Conservation (phyloP, 2,113 vertebrate species). For the Brachyistius frenatus region DNA sequence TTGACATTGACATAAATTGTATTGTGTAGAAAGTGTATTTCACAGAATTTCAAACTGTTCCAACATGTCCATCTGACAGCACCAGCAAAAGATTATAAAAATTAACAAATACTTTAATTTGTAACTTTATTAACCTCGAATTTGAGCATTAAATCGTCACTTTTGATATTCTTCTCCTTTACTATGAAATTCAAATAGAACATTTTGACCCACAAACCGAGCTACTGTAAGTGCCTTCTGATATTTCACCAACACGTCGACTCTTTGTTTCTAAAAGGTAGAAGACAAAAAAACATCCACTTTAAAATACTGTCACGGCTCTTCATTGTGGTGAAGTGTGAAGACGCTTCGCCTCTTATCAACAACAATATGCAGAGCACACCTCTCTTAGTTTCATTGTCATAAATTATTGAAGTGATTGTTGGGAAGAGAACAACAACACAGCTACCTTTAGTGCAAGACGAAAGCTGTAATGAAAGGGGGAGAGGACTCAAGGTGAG, state of each 20-base stretch:
- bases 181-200: conserved; percentile 9
- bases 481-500: conserved; percentile 82
- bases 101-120: background rate
- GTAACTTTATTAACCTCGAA: conserved; percentile 22
- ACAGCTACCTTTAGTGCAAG: conserved; percentile 66
- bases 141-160: conserved; percentile 13
- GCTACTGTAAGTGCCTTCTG: background rate
- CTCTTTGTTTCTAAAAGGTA: conserved; percentile 21
- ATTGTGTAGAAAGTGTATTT: background rate
- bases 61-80: background rate
- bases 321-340: conserved; percentile 33
- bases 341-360: conserved; percentile 59
- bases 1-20: background rate
- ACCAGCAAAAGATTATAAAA: background rate
- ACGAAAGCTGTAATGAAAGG: conserved; percentile 75
- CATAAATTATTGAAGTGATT: conserved; percentile 85
- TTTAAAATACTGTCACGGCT: conserved; percentile 51
- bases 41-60: background rate
- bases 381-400: conserved; percentile 76
- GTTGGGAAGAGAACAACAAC: conserved; percentile 75
- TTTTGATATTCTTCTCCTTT: background rate
- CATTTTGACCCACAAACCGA: conserved; percentile 22
- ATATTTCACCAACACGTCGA: background rate
- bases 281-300: conserved; percentile 3
- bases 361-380: conserved; percentile 69